Evolutionary conservation across 2,797 vertebrate species (phyloP), one percentile per base, ranked within the genome.

Genomic region (Microchirus variegatus): DNA sequence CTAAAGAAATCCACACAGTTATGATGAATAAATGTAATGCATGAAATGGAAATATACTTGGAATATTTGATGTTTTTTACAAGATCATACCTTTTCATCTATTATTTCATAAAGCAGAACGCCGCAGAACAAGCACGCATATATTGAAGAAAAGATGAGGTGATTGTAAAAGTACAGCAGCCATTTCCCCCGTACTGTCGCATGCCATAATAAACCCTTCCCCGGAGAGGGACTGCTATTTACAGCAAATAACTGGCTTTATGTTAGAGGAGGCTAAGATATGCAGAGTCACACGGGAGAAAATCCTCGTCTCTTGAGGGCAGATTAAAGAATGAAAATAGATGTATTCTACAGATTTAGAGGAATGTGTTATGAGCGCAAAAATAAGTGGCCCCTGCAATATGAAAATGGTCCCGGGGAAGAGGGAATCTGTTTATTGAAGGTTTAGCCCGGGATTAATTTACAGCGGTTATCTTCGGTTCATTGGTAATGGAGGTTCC

Each of bases 231-330:
- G 40, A 16, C 9, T 9, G 59, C 69, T 81, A 73, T 81, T 79
- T 80, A 80, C 78, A 75, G 66, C 59, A 78, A 79, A 78, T 62
- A 67, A 65, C 70, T 26, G 63, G 62, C 75, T 77, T 52, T 49
- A 53, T 66, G 60, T 40, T 40, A 50, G 59, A 77, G 73, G 59
- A 50, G 67, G 76, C 53, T 84, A 77, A 89, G 58, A 86, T 86
- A 90, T 89, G 82, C 86, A 83, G 57, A 81, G 75, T 77, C 89
- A 88, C 84, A 88, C 64, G 46, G 54, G 42, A 85, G 64, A 69
- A 85, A 85, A 88, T 80, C 84, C 77, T 48, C 1, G 9, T 79
- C 74, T 81, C 73, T 67, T 7, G 47, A 41, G 67, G 79, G 57
- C 36, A 75, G 81, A 88, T 88, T 84, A 87, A 70, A 69, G 45